Base-by-base conservation (phyloP, 1,140 invertebrate genomes). In the Glossosoma conforme region DNA sequence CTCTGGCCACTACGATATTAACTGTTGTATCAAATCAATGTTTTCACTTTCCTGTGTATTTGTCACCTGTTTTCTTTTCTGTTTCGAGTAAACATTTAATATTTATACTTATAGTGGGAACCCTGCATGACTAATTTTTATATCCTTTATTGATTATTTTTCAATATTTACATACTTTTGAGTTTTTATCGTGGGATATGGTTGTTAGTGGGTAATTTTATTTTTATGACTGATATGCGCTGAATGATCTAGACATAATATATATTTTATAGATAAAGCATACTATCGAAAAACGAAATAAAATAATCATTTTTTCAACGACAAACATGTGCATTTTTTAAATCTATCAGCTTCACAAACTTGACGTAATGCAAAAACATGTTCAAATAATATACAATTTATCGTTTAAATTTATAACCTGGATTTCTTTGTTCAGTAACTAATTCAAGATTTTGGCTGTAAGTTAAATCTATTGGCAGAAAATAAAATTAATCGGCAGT, bases 201-300 rank as follows among this genome's bases (percentile, higher is more conserved):
- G 53, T 45, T 53, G 42, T 54, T 58, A 58, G 50, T 50, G 46
- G 40, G 35, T 50, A 37, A 35, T 43, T 22, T 51, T 30, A 33
- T n/a, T n/a, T n/a, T n/a, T 51, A 44, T 46, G 51, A 57, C 32
- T 58, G 56, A 58, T 36, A 40, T 42, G 42, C 33, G 40, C 50
- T 57, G 56, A 58, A 58, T 58, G 51, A 58, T 24, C 49, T 54
- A 58, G 47, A n/a, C n/a, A n/a, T n/a, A n/a, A n/a, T n/a, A n/a
- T n/a, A n/a, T n/a, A n/a, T n/a, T n/a, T n/a, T n/a, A n/a, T n/a
- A n/a, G n/a, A n/a, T n/a, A n/a, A n/a, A n/a, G n/a, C n/a, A n/a
- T n/a, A n/a, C n/a, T n/a, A n/a, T n/a, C n/a, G n/a, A n/a, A n/a
- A n/a, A n/a, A n/a, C n/a, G n/a, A n/a, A n/a, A n/a, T n/a, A n/a